Percentiles rank a stretch among this genome's conserved stretches.
Evolutionary conservation across 2,797 vertebrate genomes (phyloP).

Genomic region (Sebastes itinus): DNA sequence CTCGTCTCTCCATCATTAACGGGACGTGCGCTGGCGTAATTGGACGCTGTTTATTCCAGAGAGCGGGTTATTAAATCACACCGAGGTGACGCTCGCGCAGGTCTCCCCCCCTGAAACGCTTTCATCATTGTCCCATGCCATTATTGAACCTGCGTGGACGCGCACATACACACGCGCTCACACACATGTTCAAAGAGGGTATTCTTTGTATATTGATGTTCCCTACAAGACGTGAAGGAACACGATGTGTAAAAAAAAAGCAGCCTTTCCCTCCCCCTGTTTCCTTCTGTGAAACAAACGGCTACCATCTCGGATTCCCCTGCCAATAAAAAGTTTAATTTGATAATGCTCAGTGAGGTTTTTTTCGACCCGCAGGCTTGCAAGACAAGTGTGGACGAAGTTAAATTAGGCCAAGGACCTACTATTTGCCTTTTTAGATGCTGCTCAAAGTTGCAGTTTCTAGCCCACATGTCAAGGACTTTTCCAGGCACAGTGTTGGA

Average conservation of each 20-base stretch:
- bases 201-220: constrained; percentile 40
- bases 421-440: constrained; percentile 31
- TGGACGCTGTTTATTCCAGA: constrained; percentile 80
- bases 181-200: constrained; percentile 29
- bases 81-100: constrained; percentile 71
- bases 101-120: constrained; percentile 66
- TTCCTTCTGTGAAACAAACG: constrained; percentile 37
- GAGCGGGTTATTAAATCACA: constrained; percentile 83
- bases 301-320: constrained; percentile 18
- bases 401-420: constrained; percentile 43
- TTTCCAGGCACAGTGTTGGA: constrained; percentile 2
- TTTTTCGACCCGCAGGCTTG: constrained; percentile 17
- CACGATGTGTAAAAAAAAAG: constrained; percentile 21
- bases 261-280: constrained; percentile 4
- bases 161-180: constrained; percentile 13
- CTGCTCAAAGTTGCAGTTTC: constrained; percentile 29
- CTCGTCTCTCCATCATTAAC: constrained; percentile 79
- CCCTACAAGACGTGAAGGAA: constrained; percentile 25
- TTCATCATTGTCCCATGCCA: constrained; percentile 70
- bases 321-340: constrained; percentile 50
- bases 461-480: constrained; percentile 26
- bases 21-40: constrained; percentile 76
- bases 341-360: constrained; percentile 23
- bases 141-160: constrained; percentile 48
- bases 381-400: constrained; percentile 22